Base-by-base conservation (phyloP, 2,797 vertebrate species). In the Leptatherina wallacei region DNA sequence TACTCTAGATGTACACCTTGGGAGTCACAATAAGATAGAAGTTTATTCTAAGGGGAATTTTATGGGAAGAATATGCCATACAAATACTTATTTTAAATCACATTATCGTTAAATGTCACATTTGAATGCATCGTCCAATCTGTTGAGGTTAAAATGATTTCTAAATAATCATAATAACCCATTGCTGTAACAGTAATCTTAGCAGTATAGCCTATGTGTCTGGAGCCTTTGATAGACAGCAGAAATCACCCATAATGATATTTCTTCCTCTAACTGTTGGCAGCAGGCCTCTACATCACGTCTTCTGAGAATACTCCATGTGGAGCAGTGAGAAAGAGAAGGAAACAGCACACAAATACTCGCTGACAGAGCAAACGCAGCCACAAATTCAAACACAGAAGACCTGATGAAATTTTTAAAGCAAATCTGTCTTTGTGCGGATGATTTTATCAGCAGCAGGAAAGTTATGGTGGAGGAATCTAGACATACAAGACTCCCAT, bases 231-330 rank as follows among this genome's bases (percentile, higher is more conserved):
- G 24, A 30, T 32, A 64, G 57, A 44, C n/a, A 13, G 18, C 6
- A 44, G 1, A 62, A 36, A 44, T 71, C 18, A 11, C 22, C 27
- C n/a, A 58, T 42, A 52, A 62, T 60, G 66, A 71, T 65, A 64
- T 72, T 35, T 33, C 14, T 56, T 76, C 24, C 35, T 64, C 49
- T 61, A 58, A 55, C 69, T 67, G 68, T 62, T 67, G 70, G 63
- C 81, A 77, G 63, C 60, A 64, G 65, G 20, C 61, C 49, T 71
- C 55, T 79, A 60, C 49, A 75, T 81, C 75, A 65, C 13, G 2
- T 75, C 80, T 40, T 61, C 62, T 44, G 80, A 70, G 75, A 70
- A 16, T 22, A 1, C 29, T 61, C 36, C 22, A 7, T 73, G 72
- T 30, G 65, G 56, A 27, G 77, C 70, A 71, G 63, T 55, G 33